Evolutionary conservation across 1,140 invertebrate genomes (phyloP), one percentile per base, ranked within the genome.

Genomic region (Heliothis virescens): DNA sequence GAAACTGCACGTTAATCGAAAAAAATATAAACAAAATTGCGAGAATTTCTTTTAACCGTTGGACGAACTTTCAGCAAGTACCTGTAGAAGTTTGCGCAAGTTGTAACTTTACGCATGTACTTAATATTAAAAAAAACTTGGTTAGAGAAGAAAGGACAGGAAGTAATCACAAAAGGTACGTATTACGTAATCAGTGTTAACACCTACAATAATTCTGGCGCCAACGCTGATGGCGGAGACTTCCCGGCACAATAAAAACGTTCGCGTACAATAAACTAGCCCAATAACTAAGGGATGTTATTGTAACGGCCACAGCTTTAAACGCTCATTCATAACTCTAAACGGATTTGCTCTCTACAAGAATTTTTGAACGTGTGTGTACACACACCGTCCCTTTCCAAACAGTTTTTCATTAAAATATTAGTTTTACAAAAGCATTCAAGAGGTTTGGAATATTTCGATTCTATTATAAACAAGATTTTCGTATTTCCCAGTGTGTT

Each of bases 321-420:
- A 67, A 41, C 59, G 53, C 67, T 84, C 86, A 85, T 88, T 88
- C 86, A 88, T 88, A 83, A 79, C 65, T 81, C 77, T 74, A 12
- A 77, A 78, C 62, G 71, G 69, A 67, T 81, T 81, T 79, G 73
- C 29, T 29, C 53, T 67, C 47, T 9, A 52, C 26, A 52, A 69
- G 82, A 79, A 84, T 82, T 75, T 79, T 82, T 12, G 18, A 79
- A 82, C 57, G 78, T 52, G 2, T 26, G 21, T 26, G 71, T 81
- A 67, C 65, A 55, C 21, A 55, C 21, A 34, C 16, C 50, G 53
- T 10, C 21, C 63, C 29, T 53, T 53, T 26, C 21, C 21, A n/a
- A n/a, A n/a, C n/a, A n/a, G 21, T 26, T 26, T 26, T 53, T 85
- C 67, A 81, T 82, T 63, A 81, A 84, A 85, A 85, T 82, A 85